Conservation (phyloP, 2,113 vertebrate species). For the Ploceus nigricollis region DNA sequence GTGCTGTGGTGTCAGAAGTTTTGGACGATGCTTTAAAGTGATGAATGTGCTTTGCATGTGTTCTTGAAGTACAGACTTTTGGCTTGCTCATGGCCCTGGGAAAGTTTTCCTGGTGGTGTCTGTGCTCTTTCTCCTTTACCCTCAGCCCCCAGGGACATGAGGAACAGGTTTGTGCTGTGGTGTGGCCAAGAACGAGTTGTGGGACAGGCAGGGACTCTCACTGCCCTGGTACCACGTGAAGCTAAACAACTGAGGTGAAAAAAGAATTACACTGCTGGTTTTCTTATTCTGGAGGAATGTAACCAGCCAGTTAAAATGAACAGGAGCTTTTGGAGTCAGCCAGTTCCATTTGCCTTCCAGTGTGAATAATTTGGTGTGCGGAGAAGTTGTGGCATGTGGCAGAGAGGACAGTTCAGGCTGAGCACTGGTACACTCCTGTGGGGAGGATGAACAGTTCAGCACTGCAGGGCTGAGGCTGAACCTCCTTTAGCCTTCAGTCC, state of each 20-base stretch:
- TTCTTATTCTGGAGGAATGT: neutral
- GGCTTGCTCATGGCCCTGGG: neutral
- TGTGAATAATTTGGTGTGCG: neutral
- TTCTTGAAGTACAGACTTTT: neutral
- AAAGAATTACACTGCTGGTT: neutral
- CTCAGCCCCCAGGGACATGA: neutral
- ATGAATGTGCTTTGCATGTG: neutral
- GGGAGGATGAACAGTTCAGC: neutral
- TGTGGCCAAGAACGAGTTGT: fast-evolving
- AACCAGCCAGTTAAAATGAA: neutral
- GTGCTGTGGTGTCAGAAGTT: neutral
- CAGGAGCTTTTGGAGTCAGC: neutral
- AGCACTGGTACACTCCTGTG: neutral
- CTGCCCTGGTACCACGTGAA: neutral
- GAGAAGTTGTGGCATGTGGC: neutral
- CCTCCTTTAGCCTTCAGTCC: neutral
- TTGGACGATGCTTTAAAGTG: neutral
- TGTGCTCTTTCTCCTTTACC: neutral
- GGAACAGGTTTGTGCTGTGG: neutral
- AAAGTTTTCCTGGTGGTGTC: neutral
- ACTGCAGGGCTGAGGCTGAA: neutral
- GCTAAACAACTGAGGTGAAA: neutral
- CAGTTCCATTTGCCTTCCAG: neutral
- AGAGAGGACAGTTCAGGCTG: neutral
- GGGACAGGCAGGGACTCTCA: neutral